Conservation (phyloP, 2,888 invertebrate genomes). For the Anthoptus insignis region DNA sequence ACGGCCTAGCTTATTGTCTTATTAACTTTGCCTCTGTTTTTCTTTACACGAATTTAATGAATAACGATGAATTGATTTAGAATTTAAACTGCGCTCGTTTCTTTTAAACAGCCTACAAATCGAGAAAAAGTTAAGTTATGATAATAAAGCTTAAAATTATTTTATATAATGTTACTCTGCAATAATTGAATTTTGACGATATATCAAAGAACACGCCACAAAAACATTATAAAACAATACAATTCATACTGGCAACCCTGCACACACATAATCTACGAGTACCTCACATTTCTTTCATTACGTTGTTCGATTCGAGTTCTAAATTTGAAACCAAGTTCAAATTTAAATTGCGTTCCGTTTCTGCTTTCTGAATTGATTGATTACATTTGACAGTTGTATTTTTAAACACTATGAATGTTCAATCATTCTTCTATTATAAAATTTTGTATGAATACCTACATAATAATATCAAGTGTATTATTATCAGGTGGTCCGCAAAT, state of each 20-base stretch:
- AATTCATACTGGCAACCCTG: constrained; percentile 9
- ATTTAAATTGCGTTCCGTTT: constrained; percentile 21
- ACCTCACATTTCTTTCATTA: not conserved
- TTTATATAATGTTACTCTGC: too few species aligned
- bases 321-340: constrained; percentile 12
- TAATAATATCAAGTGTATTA: not conserved
- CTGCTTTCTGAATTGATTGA: constrained; percentile 28
- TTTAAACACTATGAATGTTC: constrained; percentile 9
- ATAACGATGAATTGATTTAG: too few species aligned
- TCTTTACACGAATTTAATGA: too few species aligned
- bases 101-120: too few species aligned
- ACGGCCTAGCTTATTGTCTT: too few species aligned
- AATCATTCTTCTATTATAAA: constrained; percentile 34
- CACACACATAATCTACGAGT: constrained; percentile 13
- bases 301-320: constrained; percentile 9
- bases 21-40: too few species aligned
- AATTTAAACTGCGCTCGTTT: too few species aligned
- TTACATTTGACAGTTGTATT: constrained; percentile 25
- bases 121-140: too few species aligned
- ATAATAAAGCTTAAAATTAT: too few species aligned
- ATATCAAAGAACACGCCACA: too few species aligned
- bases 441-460: constrained; percentile 3
- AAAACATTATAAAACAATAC: not conserved
- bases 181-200: too few species aligned
- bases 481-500: constrained; percentile 1